Base-by-base conservation (phyloP, 2,888 invertebrate species). In the Athripsodes cinereus region DNA sequence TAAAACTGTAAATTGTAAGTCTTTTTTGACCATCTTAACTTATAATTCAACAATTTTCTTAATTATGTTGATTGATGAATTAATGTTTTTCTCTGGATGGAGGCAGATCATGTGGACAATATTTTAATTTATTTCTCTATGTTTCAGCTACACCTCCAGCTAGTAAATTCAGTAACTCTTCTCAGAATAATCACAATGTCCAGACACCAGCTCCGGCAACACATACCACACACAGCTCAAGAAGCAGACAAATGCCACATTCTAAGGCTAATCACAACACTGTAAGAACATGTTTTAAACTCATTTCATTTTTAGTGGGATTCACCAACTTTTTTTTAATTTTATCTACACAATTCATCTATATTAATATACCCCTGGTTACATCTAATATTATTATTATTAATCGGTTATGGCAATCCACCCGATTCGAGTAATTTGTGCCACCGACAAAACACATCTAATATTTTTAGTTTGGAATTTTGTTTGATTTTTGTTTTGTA, bases 201-300 rank as follows among this genome's bases (percentile, higher is more conserved):
- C 44, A 53, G 21, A 21, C 26, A 21, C 35, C 51, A n/a, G 51
- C 26, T 34, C 52, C 57, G 16, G 49, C 60, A 11, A 47, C 34
- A 22, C 34, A 50, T 6, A 44, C 18, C 35, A 47, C 52, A 2
- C 55, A 50, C 22, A 47, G 18, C 21, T 19, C 52, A n/a, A 57
- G 58, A 49, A 49, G 52, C 2, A 64, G 70, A 69, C 65, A 35
- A 48, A 64, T 1, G 67, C 72, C 0, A 66, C 71, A 0, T 47
- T 67, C 1, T 55, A 68, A 1, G 62, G 69, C 48, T 67, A 48
- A 48, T 22, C 22, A 50, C n/a, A 50, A 26, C 26, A 26, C 50
- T 2, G 50, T 50, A 21, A 26, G 19, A 8, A 31, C 11, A n/a
- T 26, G 26, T 10, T 26, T 26, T 26, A n/a, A n/a, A 26, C 26